A percentile compares a stretch with the other conserved stretches of the same genome.
Conservation (phyloP, 2,888 invertebrate species). For the Arctia plantaginis region DNA sequence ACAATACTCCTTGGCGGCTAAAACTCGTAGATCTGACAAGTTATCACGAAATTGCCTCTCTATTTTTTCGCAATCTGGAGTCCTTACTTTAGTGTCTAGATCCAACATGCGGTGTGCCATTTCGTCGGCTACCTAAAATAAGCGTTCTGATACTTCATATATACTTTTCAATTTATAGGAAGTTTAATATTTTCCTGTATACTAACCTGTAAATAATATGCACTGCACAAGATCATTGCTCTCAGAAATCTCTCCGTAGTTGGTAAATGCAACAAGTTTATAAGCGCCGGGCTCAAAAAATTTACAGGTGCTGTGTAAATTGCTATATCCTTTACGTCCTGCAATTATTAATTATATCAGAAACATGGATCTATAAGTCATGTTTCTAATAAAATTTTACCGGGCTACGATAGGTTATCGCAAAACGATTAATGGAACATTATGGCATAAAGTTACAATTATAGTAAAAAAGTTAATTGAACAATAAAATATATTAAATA, state of each 20-base stretch:
- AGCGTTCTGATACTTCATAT: background rate
- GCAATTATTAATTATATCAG: constrained; percentile 19
- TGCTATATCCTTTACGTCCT: constrained; percentile 84
- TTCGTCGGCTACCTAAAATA: constrained; percentile 83
- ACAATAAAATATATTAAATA: background rate
- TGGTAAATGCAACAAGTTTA: constrained; percentile 86
- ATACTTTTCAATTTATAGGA: background rate
- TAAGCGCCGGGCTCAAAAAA: constrained; percentile 86
- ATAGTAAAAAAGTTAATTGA: background rate
- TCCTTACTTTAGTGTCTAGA: constrained; percentile 82
- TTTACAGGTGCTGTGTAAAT: constrained; percentile 84
- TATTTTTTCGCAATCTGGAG: constrained; percentile 78
- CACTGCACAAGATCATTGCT: constrained; percentile 88
- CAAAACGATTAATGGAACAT: background rate
- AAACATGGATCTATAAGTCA: background rate
- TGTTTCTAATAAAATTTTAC: background rate
- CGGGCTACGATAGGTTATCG: background rate
- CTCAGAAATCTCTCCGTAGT: constrained; percentile 88
- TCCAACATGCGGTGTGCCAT: constrained; percentile 83
- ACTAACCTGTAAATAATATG: constrained; percentile 87
- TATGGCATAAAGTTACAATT: background rate
- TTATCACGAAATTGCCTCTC: constrained; percentile 84
- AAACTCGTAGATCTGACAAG: constrained; percentile 85
- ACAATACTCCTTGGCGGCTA: constrained; percentile 88
- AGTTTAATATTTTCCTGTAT: background rate